Base-by-base conservation (phyloP, 2,113 vertebrate species). In the Gasterosteus aculeatus region DNA sequence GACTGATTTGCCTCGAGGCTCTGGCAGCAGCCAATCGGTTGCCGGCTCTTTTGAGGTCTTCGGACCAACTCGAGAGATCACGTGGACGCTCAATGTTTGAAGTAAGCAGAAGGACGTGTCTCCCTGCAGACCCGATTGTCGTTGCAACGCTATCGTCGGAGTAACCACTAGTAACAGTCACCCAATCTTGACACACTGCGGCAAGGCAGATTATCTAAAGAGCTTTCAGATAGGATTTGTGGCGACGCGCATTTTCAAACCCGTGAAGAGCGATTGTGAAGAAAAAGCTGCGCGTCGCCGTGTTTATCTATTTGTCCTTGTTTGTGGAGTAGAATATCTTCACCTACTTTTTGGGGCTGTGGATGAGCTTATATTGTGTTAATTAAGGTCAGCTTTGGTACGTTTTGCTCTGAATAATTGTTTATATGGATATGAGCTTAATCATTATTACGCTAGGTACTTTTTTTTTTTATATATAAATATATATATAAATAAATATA, bases 41-140 rank as follows among this genome's bases (percentile, higher is more conserved):
- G 57, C 63, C 61, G 15, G 22, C 53, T 69, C 56, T 56, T 26
- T 39, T 44, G 51, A 75, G 68, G 71, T 72, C 62, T 79, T 57
- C 19, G 33, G 80, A 71, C 79, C 80, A 85, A 85, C 85, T 82
- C 22, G 59, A 51, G 54, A 46, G 72, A 83, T 91, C 88, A 88
- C 85, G 77, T 80, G 83, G 38, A 12, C 42, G 77, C 82, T 90
- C 87, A 74, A 58, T 72, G 75, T 87, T 80, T 60, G 68, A 82
- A 84, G 78, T 51, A 69, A 74, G 85, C 76, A 69, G 83, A 49
- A 4, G 44, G 80, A 80, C 64, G 3, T 39, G 78, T 71, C 18
- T 67, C 67, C 8, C 76, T 75, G 72, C 70, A 74, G 68, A 87
- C 78, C 76, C 81, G 42, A 69, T 5, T 15, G 56, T 68, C 46